These are phyloP conservation scores for Rosalia funebris DNA, from an alignment of 2,888 invertebrate genomes.

Conservation along the genomic window DNA sequence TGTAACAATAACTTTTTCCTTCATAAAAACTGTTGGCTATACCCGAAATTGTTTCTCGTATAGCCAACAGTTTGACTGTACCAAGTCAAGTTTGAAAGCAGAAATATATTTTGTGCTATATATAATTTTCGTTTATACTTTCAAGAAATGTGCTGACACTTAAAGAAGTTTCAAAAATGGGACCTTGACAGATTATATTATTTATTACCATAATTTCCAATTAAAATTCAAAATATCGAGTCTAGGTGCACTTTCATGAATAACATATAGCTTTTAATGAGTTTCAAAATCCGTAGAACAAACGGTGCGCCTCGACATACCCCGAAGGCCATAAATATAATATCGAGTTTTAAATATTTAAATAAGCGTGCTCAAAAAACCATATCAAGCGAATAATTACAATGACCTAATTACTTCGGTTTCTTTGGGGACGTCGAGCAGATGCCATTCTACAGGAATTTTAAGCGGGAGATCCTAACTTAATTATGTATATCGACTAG, in stretches of 20 bases:
- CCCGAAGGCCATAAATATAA: slow-evolving; percentile 17
- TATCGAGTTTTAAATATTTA: slow-evolving; percentile 22
- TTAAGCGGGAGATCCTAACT: slow-evolving; percentile 24
- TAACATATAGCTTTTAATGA: slow-evolving; percentile 16
- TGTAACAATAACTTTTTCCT: no score
- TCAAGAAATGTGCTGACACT: no score
- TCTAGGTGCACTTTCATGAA: slow-evolving; percentile 14
- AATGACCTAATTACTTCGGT: slow-evolving; percentile 34
- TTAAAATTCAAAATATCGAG: slow-evolving; percentile 14
- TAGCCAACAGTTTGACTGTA: no score
- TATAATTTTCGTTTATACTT: no score
- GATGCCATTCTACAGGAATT: slow-evolving; percentile 24
- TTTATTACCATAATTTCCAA: slow-evolving; percentile 10
- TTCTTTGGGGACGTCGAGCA: slow-evolving; percentile 16
- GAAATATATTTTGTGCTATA: no score
- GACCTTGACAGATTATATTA: neutral
- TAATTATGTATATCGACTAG: slow-evolving; percentile 22
- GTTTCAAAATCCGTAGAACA: slow-evolving; percentile 15
- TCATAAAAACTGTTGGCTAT: no score
- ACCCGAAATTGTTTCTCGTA: no score
- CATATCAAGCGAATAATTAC: slow-evolving; percentile 33
- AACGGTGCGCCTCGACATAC: neutral
- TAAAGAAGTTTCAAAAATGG: no score
- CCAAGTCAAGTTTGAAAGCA: no score
- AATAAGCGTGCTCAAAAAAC: slow-evolving; percentile 7